phyloP scores from a whole-genome alignment of 2,888 invertebrate species.

The Tenthredo amoena region DNA sequence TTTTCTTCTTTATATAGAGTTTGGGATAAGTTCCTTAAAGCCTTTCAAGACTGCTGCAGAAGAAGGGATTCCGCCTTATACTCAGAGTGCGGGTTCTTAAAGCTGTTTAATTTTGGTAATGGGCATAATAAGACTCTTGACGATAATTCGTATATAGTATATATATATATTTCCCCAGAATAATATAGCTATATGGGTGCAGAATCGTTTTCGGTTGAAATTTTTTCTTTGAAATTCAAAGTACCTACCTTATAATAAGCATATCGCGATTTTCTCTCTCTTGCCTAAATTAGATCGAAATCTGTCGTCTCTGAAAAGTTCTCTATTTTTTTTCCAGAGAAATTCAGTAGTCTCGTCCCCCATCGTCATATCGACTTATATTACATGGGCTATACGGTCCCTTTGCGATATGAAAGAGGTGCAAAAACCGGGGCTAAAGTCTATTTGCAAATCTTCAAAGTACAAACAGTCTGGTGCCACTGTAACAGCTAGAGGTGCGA shows the following conservation, averaged over 20 bases:
- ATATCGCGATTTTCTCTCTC: not conserved
- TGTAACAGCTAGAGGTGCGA: not conserved
- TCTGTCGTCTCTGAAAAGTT: not conserved
- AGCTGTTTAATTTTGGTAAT: not conserved
- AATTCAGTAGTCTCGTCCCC: not conserved
- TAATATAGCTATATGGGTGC: no score
- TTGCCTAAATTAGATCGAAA: no score
- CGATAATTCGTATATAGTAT: not conserved
- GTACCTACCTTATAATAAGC: no score
- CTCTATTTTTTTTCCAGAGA: not conserved
- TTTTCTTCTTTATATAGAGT: not conserved
- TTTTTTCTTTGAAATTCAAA: no score
- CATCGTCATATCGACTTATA: not conserved
- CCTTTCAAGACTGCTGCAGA: not conserved
- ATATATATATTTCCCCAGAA: not conserved
- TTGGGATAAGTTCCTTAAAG: not conserved
- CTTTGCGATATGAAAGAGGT: not conserved
- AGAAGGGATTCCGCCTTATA: not conserved
- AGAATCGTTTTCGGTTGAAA: no score
- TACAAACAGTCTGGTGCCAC: not conserved
- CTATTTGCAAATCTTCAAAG: not conserved
- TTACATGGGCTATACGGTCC: not conserved
- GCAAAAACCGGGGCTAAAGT: not conserved
- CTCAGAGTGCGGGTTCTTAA: not conserved
- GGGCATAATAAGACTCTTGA: not conserved